Base-by-base conservation (phyloP, 2,888 invertebrate species). In the Dynastes maya region DNA sequence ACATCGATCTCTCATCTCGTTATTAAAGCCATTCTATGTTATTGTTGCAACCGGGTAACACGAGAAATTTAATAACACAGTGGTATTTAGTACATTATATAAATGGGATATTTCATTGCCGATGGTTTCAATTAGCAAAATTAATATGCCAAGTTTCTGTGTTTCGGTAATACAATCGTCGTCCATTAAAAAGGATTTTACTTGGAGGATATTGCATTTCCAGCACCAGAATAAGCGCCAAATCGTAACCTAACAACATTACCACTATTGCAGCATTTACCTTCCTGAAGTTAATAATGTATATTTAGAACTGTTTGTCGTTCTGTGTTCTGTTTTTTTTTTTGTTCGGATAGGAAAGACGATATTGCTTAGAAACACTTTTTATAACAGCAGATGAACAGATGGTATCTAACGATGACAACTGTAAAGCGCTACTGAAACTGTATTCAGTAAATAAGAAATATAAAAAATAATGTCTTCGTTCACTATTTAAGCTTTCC, bases 41-140 rank as follows among this genome's bases (percentile, higher is more conserved):
- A 22, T 22, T 22, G 55, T 55, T 8, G 55, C n/a, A n/a, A 22
- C 55, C 16, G 8, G 13, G 55, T 55, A 55, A 55, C 22, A 55
- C 55, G 55, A 55, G 55, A 55, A n/a, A 55, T 16, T 55, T 55
- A 55, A 55, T 55, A 55, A 55, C 55, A 55, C 2, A 55, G 3
- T 9, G 8, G 53, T 53, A n/a, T 53, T 53, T 6, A 6, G 37
- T 45, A 45, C 13, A 55, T 55, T 55, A 55, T 22, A 22, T 22
- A 55, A 55, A 55, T 5, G n/a, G 55, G 53, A 53, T 53, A n/a
- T 53, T 53, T 53, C 53, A 45, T 45, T 8, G 45, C 45, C 22
- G 55, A 16, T 55, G 16, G 55, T n/a, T 55, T 22, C 55, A 55
- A 55, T 55, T 55, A 55, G 16, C 16, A n/a, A 55, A 55, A 55